Base-by-base conservation (phyloP, 2,797 vertebrate species). In the Picus viridis region DNA sequence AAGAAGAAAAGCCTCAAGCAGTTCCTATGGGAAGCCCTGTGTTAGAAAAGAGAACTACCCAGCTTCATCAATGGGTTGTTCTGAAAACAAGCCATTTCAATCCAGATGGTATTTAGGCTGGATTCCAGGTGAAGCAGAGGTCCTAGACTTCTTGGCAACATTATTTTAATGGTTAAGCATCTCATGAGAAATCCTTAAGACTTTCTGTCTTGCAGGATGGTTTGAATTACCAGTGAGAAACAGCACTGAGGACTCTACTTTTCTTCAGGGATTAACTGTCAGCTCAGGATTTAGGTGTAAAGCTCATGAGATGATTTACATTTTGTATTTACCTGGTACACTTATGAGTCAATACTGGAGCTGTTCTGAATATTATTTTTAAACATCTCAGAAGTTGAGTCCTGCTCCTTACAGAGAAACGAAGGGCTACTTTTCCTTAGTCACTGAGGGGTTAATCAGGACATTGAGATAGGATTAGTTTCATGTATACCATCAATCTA, bases 151-250 rank as follows among this genome's bases (percentile, higher is more conserved):
- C 73, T 61, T 85, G 79, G 61, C 34, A 92, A 92, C 76, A 54
- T 54, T 29, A 54, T 29, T 54, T 26, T 24, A 26, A 29, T 54
- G 53, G 13, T 54, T 54, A 15, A 54, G 53, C 53, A 56, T 32
- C 72, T 88, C 62, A 64, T 13, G 32, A 78, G 67, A 93, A 92
- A 86, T 53, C 70, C 27, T 54, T 67, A 34, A 73, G 64, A n/a
- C 30, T 64, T 82, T 41, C 61, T 3, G 2, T 63, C 78, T 81
- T 83, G 79, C 72, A 75, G 86, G 43, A 86, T 69, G 30, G 89
- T 88, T 93, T 88, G 79, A 95, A 96, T 89, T 90, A 95, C 45
- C 89, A 87, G 32, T 16, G 65, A 72, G 43, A 93, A 90, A 92
- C 1, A 0, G 34, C 41, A 81, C 18, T 45, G 32, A 89, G 16